Conservation (phyloP, 2,888 invertebrate genomes). For the Notocelia uddmanniana region DNA sequence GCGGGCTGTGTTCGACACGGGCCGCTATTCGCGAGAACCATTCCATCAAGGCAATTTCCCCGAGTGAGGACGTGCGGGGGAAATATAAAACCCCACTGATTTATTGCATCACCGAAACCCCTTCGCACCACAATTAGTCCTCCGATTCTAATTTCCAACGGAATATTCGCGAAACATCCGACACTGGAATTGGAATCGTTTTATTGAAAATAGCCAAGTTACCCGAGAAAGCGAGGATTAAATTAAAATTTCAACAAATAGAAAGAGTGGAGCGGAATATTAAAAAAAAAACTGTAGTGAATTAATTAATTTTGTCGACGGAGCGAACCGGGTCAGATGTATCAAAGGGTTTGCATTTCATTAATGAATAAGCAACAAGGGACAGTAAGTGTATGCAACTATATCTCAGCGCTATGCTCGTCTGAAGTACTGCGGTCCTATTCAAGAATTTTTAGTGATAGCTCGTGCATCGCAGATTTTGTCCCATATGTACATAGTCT, state of each 20-base stretch:
- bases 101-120: constrained; percentile 4
- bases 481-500: too few relatives aligned
- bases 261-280: constrained; percentile 29
- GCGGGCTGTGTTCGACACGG: constrained; percentile 66
- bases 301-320: constrained; percentile 42
- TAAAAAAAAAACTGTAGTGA: constrained; percentile 35
- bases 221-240: constrained; percentile 26
- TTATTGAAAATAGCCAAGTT: constrained; percentile 35
- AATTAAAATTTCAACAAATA: constrained; percentile 33
- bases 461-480: neutral
- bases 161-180: constrained; percentile 25
- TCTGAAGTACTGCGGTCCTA: neutral
- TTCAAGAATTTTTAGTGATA: neutral
- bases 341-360: constrained; percentile 45
- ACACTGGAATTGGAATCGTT: neutral
- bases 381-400: neutral
- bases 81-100: neutral
- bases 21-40: constrained; percentile 50
- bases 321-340: constrained; percentile 10
- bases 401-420: neutral
- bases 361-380: constrained; percentile 35
- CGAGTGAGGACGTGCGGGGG: constrained; percentile 16
- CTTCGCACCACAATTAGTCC: constrained; percentile 31
- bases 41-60: constrained; percentile 29
- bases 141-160: constrained; percentile 21